Percentiles rank a stretch among this genome's conserved stretches.
phyloP scores from a whole-genome alignment of 2,113 vertebrate genomes.

The Cyprinus carpio region DNA sequence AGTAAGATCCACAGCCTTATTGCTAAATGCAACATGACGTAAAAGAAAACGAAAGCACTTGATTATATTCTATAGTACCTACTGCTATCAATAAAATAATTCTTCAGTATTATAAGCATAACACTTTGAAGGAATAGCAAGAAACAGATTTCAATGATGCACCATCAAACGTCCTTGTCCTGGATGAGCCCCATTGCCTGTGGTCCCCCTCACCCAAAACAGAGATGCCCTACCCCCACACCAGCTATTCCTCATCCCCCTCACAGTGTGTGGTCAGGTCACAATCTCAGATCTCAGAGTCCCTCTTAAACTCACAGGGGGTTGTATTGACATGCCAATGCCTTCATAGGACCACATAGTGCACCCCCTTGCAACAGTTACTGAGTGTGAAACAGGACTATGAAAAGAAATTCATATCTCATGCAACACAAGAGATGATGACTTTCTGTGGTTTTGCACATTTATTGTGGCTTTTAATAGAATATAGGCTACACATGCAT shows the following conservation, averaged over 20 bases:
- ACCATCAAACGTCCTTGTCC: conserved; percentile 7
- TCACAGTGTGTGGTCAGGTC: conserved; percentile 53
- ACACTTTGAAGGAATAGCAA: neutral
- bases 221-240: conserved; percentile 42
- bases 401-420: neutral
- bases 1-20: neutral
- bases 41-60: neutral
- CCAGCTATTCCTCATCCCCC: conserved; percentile 44
- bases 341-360: conserved; percentile 21
- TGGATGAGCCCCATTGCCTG: conserved; percentile 28
- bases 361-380: conserved; percentile 1
- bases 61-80: neutral
- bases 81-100: neutral
- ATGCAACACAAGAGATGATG: neutral
- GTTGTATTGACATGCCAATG: conserved; percentile 45
- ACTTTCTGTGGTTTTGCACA: neutral
- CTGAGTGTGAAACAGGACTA: neutral
- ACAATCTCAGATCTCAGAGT: conserved; percentile 43
- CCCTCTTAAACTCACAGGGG: conserved; percentile 32
- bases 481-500: neutral
- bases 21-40: neutral
- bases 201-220: conserved; percentile 34
- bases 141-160: neutral
- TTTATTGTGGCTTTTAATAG: neutral
- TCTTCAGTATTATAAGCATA: neutral